These are phyloP conservation scores for Ianthella basta DNA, from an alignment of 37 sponge, comb jelly and placozoan species.

Conservation along the genomic window DNA sequence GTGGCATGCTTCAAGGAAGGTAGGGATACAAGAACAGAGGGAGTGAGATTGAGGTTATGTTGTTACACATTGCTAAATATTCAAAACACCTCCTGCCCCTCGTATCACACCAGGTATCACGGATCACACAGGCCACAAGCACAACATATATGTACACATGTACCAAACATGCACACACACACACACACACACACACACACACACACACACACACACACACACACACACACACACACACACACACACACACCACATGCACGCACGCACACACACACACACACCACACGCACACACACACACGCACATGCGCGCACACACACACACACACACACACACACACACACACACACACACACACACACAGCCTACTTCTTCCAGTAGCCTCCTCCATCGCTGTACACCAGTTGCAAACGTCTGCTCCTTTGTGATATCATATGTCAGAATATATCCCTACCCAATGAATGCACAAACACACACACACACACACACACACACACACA, in stretches of 20 bases:
- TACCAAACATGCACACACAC: too few relatives aligned
- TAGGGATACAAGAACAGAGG: not conserved
- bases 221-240: not conserved
- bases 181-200: constrained; percentile 14
- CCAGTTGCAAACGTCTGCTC: not conserved
- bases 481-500: too few relatives aligned
- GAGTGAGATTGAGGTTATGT: too few relatives aligned
- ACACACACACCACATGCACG: not conserved
- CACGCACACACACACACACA: too few relatives aligned
- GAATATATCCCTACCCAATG: constrained; percentile 10
- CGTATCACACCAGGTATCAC: too few relatives aligned
- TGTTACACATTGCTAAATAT: too few relatives aligned
- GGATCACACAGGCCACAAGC: too few relatives aligned
- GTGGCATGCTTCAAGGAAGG: constrained; percentile 61
- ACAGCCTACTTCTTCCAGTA: constrained; percentile 2
- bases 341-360: constrained; percentile 32
- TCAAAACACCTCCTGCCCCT: too few relatives aligned
- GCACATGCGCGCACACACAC: not conserved
- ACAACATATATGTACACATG: too few relatives aligned
- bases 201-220: constrained; percentile 21
- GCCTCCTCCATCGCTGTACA: constrained; percentile 17
- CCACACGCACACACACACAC: not conserved
- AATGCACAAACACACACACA: too few relatives aligned
- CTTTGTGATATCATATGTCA: constrained; percentile 13
- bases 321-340: constrained; percentile 43